phyloP scores from a whole-genome alignment of 2,113 vertebrate genomes.

The Ancistrus triradiatus region DNA sequence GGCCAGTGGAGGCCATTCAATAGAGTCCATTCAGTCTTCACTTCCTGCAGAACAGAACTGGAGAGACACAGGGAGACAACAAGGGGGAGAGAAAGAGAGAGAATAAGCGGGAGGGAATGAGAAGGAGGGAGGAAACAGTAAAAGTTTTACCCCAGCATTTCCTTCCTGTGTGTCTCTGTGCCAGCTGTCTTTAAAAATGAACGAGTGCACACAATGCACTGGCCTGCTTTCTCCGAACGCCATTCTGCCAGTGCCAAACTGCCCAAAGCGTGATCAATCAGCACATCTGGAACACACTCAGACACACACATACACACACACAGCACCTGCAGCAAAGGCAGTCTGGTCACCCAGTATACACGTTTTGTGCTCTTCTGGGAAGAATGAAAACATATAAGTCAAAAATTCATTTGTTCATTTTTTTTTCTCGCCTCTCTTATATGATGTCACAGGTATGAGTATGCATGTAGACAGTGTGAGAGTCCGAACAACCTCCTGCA shows the following conservation, averaged over 20 bases:
- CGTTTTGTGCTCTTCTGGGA: too few species aligned
- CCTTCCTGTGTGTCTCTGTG: slow-evolving; percentile 42
- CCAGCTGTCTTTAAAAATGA: slow-evolving; percentile 50
- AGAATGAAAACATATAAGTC: too few species aligned
- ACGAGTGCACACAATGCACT: slow-evolving; percentile 39
- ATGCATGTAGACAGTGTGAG: neutral
- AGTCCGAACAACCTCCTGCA: neutral
- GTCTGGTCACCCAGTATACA: slow-evolving; percentile 3
- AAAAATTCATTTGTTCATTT: too few species aligned
- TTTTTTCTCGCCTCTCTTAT: too few species aligned
- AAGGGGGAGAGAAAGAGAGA: slow-evolving; percentile 11
- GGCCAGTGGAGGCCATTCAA: slow-evolving; percentile 40
- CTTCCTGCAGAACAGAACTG: slow-evolving; percentile 45
- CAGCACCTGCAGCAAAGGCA: slow-evolving; percentile 17
- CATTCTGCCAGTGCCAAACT: slow-evolving; percentile 35
- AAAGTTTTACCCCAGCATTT: slow-evolving; percentile 45
- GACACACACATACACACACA: slow-evolving; percentile 8
- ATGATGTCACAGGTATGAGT: too few species aligned
- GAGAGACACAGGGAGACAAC: slow-evolving; percentile 2
- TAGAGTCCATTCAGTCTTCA: slow-evolving; percentile 43
- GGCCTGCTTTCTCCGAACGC: slow-evolving; percentile 20
- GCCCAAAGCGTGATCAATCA: slow-evolving; percentile 40
- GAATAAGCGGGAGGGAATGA: slow-evolving; percentile 2
- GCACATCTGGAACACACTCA: slow-evolving; percentile 48
- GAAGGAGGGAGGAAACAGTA: slow-evolving; percentile 40